These are phyloP conservation scores for Trichogramma pretiosum DNA, from an alignment of 1,140 invertebrate genomes.

Conservation along the genomic window DNA sequence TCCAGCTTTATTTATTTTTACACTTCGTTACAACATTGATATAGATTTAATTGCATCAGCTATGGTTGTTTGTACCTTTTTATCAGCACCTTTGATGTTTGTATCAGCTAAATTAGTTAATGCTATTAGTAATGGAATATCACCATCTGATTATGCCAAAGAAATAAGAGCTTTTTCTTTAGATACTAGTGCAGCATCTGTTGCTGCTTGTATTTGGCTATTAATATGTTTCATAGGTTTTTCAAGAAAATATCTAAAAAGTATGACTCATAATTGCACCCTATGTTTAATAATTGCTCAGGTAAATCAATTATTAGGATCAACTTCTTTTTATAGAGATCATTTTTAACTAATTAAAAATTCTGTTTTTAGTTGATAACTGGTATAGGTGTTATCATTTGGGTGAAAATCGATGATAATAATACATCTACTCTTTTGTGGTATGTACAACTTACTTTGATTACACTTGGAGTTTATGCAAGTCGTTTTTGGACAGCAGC, in stretches of 20 bases:
- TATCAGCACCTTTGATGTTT: constrained; percentile 91
- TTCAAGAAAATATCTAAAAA: constrained; percentile 61
- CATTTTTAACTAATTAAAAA: background rate
- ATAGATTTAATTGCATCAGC: constrained; percentile 83
- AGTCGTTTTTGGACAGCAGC: constrained; percentile 75
- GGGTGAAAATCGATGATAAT: constrained; percentile 32
- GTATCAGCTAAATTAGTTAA: constrained; percentile 88
- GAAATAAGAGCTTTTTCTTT: constrained; percentile 73
- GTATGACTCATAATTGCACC: constrained; percentile 76
- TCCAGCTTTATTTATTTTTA: constrained; percentile 90
- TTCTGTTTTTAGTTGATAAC: constrained; percentile 24
- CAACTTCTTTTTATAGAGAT: background rate
- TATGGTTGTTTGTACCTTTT: constrained; percentile 87
- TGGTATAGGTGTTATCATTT: constrained; percentile 36
- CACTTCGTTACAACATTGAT: constrained; percentile 76
- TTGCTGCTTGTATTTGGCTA: constrained; percentile 70
- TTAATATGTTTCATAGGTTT: constrained; percentile 62
- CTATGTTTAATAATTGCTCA: constrained; percentile 71
- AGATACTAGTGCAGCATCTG: constrained; percentile 70
- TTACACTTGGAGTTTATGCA: constrained; percentile 65
- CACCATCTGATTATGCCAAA: constrained; percentile 60
- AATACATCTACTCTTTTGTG: constrained; percentile 29
- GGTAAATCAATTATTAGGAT: constrained; percentile 40
- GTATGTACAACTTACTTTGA: constrained; percentile 63
- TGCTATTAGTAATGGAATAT: constrained; percentile 53